These are phyloP conservation scores for Streblospio benedicti DNA, from an alignment of 1,140 invertebrate species.

Conservation along the genomic window DNA sequence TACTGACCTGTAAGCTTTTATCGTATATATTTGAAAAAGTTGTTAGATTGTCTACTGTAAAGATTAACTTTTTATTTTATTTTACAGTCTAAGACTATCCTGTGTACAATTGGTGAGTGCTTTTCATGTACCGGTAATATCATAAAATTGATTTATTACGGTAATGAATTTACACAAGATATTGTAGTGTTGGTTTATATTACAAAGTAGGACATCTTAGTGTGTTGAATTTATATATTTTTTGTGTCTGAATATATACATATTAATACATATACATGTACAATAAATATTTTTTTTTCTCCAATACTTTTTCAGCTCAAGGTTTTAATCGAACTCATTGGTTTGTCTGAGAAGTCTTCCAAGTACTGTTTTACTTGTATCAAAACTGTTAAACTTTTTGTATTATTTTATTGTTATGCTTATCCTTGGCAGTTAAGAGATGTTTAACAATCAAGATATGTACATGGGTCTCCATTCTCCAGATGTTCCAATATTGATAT, in stretches of 20 bases:
- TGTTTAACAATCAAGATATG: too few relatives aligned
- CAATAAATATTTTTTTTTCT: background rate
- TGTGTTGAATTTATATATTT: background rate
- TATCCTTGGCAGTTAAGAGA: too few relatives aligned
- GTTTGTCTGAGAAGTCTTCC: constrained; percentile 29
- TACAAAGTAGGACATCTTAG: too few relatives aligned
- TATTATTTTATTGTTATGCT: too few relatives aligned
- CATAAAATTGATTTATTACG: too few relatives aligned
- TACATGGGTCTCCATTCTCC: too few relatives aligned
- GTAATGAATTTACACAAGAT: too few relatives aligned
- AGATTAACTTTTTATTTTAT: constrained; percentile 10
- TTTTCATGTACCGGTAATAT: background rate
- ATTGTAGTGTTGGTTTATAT: too few relatives aligned
- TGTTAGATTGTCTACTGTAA: background rate
- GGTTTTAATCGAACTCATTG: constrained; percentile 33
- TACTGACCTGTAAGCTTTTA: background rate
- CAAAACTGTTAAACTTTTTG: too few relatives aligned
- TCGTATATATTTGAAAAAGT: background rate
- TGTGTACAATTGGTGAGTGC: constrained; percentile 34
- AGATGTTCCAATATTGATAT: too few relatives aligned
- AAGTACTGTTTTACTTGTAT: too few relatives aligned
- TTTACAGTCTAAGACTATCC: constrained; percentile 33
- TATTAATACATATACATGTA: background rate
- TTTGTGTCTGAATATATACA: background rate
- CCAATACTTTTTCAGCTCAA: constrained; percentile 25